Percentiles rank a stretch among this genome's conserved stretches.
phyloP scores from a whole-genome alignment of 37 sponge, comb jelly and placozoan genomes.

The Aphrocallistes beatrix region DNA sequence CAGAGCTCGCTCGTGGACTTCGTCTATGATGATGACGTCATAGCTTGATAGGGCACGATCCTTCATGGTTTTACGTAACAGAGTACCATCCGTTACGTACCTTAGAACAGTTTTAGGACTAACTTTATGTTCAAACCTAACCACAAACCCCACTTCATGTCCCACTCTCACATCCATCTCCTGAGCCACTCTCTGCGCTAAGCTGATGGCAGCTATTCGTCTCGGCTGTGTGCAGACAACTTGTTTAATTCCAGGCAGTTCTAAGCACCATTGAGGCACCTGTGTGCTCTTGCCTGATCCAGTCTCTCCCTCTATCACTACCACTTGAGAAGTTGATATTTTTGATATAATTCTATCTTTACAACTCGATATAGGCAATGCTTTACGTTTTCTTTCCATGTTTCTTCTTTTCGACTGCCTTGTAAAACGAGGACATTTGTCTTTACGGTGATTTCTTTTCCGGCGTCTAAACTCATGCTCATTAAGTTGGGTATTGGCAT shows the following conservation, averaged over 20 bases:
- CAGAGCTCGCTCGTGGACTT: background rate
- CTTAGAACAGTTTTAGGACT: background rate
- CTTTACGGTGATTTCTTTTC: too few species aligned
- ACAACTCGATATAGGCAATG: background rate
- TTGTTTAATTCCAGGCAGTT: background rate
- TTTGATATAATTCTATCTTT: background rate
- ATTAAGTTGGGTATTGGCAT: too few species aligned
- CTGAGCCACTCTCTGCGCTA: background rate
- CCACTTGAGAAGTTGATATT: background rate
- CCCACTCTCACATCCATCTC: background rate
- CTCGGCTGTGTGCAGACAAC: background rate
- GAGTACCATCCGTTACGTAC: slow-evolving; percentile 15
- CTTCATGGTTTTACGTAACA: background rate
- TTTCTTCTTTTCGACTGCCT: too few species aligned
- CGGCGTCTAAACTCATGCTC: too few species aligned
- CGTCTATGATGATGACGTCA: slow-evolving; percentile 15
- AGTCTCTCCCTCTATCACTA: background rate
- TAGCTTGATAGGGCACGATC: background rate
- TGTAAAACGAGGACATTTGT: too few species aligned
- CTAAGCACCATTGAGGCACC: slow-evolving; percentile 7
- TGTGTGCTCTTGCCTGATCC: slow-evolving; percentile 12
- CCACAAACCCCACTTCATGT: background rate
- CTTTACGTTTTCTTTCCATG: background rate
- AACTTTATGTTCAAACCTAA: background rate
- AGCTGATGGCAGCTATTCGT: background rate